Conservation (phyloP, 2,888 invertebrate genomes). For the Acanthosepion esculentum region DNA sequence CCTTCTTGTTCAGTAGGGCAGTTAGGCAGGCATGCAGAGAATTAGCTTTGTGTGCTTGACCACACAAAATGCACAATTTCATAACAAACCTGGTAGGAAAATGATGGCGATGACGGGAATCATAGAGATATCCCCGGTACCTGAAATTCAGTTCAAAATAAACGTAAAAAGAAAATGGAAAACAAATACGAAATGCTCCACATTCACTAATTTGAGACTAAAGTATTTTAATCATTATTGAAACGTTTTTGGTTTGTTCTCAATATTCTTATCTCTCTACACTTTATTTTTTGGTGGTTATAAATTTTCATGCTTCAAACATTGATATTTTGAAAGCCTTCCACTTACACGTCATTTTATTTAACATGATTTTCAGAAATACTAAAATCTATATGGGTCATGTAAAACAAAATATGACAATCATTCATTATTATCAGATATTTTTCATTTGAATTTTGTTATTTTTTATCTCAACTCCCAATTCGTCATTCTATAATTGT, state of each 20-base stretch:
- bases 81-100: constrained; percentile 40
- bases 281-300: not conserved
- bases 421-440: not conserved
- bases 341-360: not conserved
- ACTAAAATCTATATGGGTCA: not conserved
- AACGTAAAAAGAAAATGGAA: not conserved
- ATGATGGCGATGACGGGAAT: constrained; percentile 45
- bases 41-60: not conserved
- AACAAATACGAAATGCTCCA: not conserved
- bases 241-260: not conserved
- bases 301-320: not conserved
- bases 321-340: not conserved
- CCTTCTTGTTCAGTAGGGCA: not conserved
- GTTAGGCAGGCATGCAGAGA: constrained; percentile 4
- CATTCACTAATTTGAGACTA: not conserved
- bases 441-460: not conserved
- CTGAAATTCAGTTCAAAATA: constrained; percentile 44
- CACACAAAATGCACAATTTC: constrained; percentile 43
- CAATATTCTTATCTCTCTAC: not conserved
- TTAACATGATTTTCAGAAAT: not conserved
- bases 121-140: constrained; percentile 40
- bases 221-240: not conserved
- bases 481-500: not conserved
- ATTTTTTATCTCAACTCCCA: not conserved
- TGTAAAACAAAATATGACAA: not conserved